A percentile compares a stretch with the other conserved stretches of the same genome.
These are phyloP conservation scores for Callyntrura sp. DNA, from an alignment of 2,888 invertebrate genomes.

Conservation along the genomic window DNA sequence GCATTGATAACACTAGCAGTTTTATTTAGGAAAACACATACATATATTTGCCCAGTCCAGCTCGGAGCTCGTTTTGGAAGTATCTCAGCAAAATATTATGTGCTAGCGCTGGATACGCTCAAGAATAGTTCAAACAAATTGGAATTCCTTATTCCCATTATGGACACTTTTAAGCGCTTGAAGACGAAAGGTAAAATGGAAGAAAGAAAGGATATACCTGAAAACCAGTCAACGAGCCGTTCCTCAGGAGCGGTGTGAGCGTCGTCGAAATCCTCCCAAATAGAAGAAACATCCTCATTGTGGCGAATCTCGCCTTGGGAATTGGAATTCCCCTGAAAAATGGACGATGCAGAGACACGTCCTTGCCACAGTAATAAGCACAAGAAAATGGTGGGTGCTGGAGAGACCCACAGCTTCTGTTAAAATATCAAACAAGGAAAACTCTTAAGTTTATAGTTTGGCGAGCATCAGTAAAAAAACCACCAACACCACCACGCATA, in stretches of 20 bases:
- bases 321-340: slow-evolving; percentile 19
- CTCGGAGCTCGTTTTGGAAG: too few relatives aligned
- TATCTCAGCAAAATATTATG: too few relatives aligned
- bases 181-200: background rate
- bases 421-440: slow-evolving; percentile 22
- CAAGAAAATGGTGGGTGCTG: background rate
- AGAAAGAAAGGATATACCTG: slow-evolving; percentile 2
- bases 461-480: too few relatives aligned
- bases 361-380: slow-evolving; percentile 35
- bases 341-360: background rate
- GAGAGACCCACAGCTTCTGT: slow-evolving; percentile 49
- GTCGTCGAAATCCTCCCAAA: slow-evolving; percentile 29
- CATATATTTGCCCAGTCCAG: too few relatives aligned
- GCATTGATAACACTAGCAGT: too few relatives aligned
- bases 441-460: background rate
- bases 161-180: background rate
- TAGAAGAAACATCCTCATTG: background rate
- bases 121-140: too few relatives aligned
- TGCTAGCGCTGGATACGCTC: too few relatives aligned
- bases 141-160: too few relatives aligned
- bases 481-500: too few relatives aligned
- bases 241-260: background rate
- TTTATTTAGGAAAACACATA: too few relatives aligned
- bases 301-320: background rate
- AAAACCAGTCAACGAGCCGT: background rate